Evolutionary conservation across 2,113 vertebrate species (phyloP).

Genomic region (Artemisiospiza belli): DNA sequence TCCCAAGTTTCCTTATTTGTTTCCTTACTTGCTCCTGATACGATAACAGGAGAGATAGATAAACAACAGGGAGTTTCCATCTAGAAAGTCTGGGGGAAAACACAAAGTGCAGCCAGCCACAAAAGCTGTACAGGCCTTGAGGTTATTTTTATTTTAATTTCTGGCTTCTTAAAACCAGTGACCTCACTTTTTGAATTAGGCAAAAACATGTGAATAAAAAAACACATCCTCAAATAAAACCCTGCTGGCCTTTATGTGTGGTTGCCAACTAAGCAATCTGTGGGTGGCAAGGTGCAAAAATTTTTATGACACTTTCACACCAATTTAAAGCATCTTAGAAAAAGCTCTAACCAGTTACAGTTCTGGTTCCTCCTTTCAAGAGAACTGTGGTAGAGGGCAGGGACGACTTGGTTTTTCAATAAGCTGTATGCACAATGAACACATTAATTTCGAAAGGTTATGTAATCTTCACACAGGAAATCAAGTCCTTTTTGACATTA

Average conservation of each 20-base stretch:
- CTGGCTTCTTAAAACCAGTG: not conserved
- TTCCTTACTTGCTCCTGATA: constrained; percentile 21
- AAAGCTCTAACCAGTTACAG: not conserved
- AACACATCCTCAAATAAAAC: not conserved
- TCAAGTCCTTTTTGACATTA: not conserved
- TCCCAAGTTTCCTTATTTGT: not conserved
- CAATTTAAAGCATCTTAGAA: not conserved
- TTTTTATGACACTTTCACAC: not conserved
- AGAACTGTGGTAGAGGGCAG: not conserved
- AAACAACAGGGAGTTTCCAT: not conserved
- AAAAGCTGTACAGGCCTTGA: not conserved
- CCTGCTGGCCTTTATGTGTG: not conserved
- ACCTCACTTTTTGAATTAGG: not conserved
- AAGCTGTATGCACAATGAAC: not conserved
- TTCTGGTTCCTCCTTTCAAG: not conserved
- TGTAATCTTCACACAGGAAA: not conserved
- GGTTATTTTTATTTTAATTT: not conserved
- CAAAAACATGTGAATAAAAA: not conserved
- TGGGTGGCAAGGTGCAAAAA: not conserved
- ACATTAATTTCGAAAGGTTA: constrained; percentile 1
- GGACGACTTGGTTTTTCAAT: not conserved
- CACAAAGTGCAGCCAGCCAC: not conserved
- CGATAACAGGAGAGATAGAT: not conserved
- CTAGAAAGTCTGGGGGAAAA: not conserved
- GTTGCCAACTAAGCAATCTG: not conserved